phyloP scores from a whole-genome alignment of 2,888 invertebrate genomes.

The Nysson spinosus region DNA sequence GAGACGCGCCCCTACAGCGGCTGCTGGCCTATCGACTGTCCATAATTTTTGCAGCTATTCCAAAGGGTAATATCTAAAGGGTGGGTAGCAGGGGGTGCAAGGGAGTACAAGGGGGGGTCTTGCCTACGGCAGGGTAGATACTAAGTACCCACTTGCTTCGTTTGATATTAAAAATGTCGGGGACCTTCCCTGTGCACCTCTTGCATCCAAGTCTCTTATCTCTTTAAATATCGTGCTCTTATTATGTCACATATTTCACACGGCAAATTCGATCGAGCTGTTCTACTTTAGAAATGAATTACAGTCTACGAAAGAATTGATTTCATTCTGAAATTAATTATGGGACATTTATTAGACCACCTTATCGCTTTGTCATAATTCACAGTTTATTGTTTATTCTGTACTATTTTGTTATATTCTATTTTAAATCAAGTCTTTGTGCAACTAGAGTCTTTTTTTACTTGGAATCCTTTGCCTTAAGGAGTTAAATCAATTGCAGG shows the following conservation, averaged over 20 bases:
- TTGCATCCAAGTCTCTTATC: conserved; percentile 28
- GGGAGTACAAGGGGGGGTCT: conserved; percentile 39
- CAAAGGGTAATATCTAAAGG: conserved; percentile 73
- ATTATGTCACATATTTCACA: not conserved
- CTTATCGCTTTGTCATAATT: no score
- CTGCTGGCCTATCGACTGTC: conserved; percentile 71
- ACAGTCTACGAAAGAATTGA: no score
- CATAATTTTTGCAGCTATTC: conserved; percentile 75
- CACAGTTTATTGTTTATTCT: no score
- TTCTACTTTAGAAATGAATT: no score
- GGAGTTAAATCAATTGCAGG: no score
- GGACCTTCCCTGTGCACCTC: conserved; percentile 40
- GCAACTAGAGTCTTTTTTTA: no score
- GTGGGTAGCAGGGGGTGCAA: conserved; percentile 51
- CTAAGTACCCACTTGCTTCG: conserved; percentile 64
- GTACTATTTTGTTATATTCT: no score
- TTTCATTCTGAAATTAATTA: no score
- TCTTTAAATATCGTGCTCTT: conserved; percentile 1
- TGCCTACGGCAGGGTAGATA: conserved; percentile 55
- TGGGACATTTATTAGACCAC: no score
- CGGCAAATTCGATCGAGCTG: not conserved
- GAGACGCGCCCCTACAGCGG: conserved; percentile 74
- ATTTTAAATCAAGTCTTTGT: no score
- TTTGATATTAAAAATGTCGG: conserved; percentile 58
- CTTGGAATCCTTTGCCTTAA: no score